These are phyloP conservation scores for Drosophila kikkawai DNA, from an alignment of 1,140 invertebrate species.

Conservation along the genomic window DNA sequence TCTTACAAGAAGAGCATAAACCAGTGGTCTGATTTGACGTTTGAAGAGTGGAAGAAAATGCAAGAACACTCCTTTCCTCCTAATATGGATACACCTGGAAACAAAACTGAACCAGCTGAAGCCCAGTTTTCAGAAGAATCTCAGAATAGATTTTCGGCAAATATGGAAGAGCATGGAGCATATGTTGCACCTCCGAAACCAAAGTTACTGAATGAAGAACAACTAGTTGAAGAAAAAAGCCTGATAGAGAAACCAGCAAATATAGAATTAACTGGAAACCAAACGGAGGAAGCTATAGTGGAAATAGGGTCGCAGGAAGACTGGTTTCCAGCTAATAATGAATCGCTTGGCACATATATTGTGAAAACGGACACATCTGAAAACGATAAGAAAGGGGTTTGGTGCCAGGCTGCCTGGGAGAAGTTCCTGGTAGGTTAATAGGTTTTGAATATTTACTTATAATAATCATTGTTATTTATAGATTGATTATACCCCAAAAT, in stretches of 20 bases:
- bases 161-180: background rate
- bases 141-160: background rate
- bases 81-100: background rate
- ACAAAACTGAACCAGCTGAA: background rate
- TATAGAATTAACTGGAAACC: too few relatives aligned
- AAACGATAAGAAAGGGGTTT: background rate
- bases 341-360: too few relatives aligned
- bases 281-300: too few relatives aligned
- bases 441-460: background rate
- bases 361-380: background rate
- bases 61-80: background rate
- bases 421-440: slow-evolving; percentile 9
- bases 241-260: too few relatives aligned
- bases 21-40: slow-evolving; percentile 43
- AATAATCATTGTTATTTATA: background rate
- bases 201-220: too few relatives aligned
- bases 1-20: slow-evolving; percentile 42
- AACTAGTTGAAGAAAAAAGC: too few relatives aligned
- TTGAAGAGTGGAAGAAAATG: slow-evolving; percentile 34
- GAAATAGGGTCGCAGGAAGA: too few relatives aligned
- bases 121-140: background rate
- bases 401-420: background rate
- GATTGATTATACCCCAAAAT: background rate
- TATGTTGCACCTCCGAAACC: background rate
- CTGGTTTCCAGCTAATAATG: too few relatives aligned